These are phyloP conservation scores for Murina feae DNA, from an alignment of 2,113 vertebrate species.

Conservation along the genomic window DNA sequence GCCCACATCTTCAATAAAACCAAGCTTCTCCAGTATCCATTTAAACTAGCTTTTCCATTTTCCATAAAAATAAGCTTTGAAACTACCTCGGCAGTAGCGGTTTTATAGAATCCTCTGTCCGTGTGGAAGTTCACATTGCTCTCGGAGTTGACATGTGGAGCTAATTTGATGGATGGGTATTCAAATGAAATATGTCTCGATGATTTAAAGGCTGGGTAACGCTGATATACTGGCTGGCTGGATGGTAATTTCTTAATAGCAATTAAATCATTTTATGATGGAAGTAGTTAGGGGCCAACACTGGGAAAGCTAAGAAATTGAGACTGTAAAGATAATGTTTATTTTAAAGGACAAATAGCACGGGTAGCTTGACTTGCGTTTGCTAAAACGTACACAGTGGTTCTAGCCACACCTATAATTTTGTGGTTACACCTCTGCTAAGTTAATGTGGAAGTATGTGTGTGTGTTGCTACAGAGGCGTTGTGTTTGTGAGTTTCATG, in stretches of 20 bases:
- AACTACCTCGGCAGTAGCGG: background rate
- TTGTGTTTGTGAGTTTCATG: background rate
- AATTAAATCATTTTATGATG: slow-evolving; percentile 46
- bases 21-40: background rate
- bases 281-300: background rate
- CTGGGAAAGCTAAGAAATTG: background rate
- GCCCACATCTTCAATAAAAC: background rate
- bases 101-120: slow-evolving; percentile 35
- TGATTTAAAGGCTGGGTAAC: background rate
- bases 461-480: background rate
- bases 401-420: background rate
- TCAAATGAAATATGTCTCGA: slow-evolving; percentile 34
- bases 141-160: slow-evolving; percentile 31
- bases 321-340: background rate
- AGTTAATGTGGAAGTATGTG: background rate
- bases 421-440: background rate
- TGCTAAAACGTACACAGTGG: background rate
- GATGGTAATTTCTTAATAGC: slow-evolving; percentile 2
- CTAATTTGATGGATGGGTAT: slow-evolving; percentile 63
- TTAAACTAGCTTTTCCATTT: slow-evolving; percentile 38
- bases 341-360: slow-evolving; percentile 2
- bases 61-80: slow-evolving; percentile 47
- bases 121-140: slow-evolving; percentile 6
- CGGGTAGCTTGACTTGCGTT: background rate
- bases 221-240: background rate